phyloP scores from a whole-genome alignment of 2,888 invertebrate genomes.

The Andricus quercusramuli region DNA sequence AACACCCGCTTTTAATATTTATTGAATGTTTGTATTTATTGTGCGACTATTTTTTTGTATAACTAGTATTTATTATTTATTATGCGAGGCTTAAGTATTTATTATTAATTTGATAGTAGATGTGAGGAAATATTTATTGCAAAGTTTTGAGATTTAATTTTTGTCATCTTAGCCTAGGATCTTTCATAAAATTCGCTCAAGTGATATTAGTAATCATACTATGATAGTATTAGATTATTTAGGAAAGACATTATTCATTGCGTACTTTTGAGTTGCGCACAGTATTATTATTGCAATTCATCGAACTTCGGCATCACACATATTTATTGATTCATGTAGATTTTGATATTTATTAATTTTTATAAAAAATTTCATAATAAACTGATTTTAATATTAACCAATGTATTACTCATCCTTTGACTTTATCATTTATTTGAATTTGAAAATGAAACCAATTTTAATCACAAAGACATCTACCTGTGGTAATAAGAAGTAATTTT shows the following conservation, averaged over 20 bases:
- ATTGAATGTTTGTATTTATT: conserved; percentile 38
- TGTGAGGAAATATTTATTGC: conserved; percentile 32
- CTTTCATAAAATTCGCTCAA: conserved; percentile 7
- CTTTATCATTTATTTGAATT: neutral
- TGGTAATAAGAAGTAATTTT: neutral
- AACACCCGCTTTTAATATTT: conserved; percentile 4
- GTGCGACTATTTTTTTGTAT: conserved; percentile 11
- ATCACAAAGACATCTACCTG: neutral
- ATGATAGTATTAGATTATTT: conserved; percentile 52
- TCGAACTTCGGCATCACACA: conserved; percentile 14
- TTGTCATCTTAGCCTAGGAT: conserved; percentile 10
- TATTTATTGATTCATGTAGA: conserved; percentile 51
- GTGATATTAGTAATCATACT: conserved; percentile 19
- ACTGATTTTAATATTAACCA: conserved; percentile 50
- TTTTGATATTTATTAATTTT: conserved; percentile 62
- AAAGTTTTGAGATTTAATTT: neutral
- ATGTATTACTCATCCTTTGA: conserved; percentile 6
- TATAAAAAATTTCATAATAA: conserved; percentile 55
- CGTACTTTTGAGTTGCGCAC: conserved; percentile 50
- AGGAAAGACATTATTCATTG: conserved; percentile 62
- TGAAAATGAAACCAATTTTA: neutral
- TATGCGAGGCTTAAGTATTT: conserved; percentile 3
- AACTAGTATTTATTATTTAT: conserved; percentile 41
- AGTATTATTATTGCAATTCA: conserved; percentile 61
- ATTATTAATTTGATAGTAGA: conserved; percentile 19